phyloP scores from a whole-genome alignment of 1,140 invertebrate genomes.

The Berghia stephanieae region DNA sequence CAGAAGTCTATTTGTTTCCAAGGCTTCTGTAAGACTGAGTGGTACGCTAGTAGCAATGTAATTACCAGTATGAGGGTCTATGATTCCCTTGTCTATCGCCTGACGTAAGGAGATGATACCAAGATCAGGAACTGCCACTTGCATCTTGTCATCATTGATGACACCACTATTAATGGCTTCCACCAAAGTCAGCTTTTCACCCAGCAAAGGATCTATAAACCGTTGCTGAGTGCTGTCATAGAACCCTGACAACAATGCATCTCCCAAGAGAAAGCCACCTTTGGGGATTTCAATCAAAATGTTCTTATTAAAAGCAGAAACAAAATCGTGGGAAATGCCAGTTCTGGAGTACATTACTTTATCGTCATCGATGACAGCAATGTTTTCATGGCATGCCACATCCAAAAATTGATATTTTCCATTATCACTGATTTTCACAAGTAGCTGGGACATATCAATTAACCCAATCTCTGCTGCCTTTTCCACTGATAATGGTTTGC shows the following conservation, averaged over 20 bases:
- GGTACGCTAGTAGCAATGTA: conserved; percentile 73
- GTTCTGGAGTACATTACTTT: conserved; percentile 43
- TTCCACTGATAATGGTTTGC: conserved; percentile 76
- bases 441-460: conserved; percentile 81
- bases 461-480: conserved; percentile 81
- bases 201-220: conserved; percentile 47
- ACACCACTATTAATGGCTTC: conserved; percentile 77
- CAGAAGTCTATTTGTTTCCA: conserved; percentile 56
- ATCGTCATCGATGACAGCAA: conserved; percentile 69
- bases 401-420: conserved; percentile 78
- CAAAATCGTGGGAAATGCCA: conserved; percentile 41
- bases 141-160: conserved; percentile 82
- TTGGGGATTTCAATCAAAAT: conserved; percentile 75
- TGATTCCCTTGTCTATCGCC: conserved; percentile 78
- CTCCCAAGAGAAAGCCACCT: conserved; percentile 77
- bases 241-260: conserved; percentile 80
- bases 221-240: conserved; percentile 47
- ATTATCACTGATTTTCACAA: conserved; percentile 79
- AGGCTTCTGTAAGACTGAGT: conserved; percentile 76
- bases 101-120: conserved; percentile 46
- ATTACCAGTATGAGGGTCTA: conserved; percentile 76
- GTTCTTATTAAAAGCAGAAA: conserved; percentile 70
- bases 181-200: conserved; percentile 41
- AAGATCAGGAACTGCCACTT: conserved; percentile 76
- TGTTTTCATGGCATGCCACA: conserved; percentile 79